Base-by-base conservation (phyloP, 1,140 invertebrate species). In the Heliconius eleuchia region DNA sequence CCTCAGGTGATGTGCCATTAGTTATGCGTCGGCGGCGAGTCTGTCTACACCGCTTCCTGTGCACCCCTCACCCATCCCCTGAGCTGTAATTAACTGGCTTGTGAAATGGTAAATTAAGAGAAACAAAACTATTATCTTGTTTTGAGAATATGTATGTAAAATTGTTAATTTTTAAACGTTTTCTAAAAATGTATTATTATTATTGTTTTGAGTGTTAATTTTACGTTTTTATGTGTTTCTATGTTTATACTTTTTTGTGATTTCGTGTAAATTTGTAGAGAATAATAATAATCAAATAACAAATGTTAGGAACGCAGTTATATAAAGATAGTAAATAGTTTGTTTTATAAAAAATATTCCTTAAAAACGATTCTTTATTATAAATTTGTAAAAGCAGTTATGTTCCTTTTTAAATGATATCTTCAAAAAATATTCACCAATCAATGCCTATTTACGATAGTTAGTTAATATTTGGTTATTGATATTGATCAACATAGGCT, bases 11-110 rank as follows among this genome's bases (percentile, higher is more conserved):
- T 87, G 88, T 84, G 83, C 81, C 84, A 91, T 90, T 91, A 90
- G 85, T 82, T 90, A 91, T 90, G 90, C 90, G 89, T 84, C 87
- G 82, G 81, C 84, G 83, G 85, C 86, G 83, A 84, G 81, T 83
- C 86, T 84, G 90, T 92, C 90, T 92, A 87, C 86, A 71, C 76
- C 84, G 89, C 85, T 92, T 92, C 90, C 90, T 88, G 89, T 86
- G 83, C 84, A 81, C 80, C 82, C 78, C 42, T 46, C 42, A 4
- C 42, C 42, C 79, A 70, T 79, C 82, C 72, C 75, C 77, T 37
- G 71, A 46, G 50, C 83, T 83, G 78, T 87, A 84, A 86, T 85
- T 86, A 86, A 86, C 76, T 79, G 77, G 72, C 81, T 78, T 79
- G 76, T 77, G 71, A 78, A 81, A 81, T 76, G 78, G 80, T 82